Evolutionary conservation across 2,797 vertebrate species (phyloP).

Genomic region (Danio kyathit): DNA sequence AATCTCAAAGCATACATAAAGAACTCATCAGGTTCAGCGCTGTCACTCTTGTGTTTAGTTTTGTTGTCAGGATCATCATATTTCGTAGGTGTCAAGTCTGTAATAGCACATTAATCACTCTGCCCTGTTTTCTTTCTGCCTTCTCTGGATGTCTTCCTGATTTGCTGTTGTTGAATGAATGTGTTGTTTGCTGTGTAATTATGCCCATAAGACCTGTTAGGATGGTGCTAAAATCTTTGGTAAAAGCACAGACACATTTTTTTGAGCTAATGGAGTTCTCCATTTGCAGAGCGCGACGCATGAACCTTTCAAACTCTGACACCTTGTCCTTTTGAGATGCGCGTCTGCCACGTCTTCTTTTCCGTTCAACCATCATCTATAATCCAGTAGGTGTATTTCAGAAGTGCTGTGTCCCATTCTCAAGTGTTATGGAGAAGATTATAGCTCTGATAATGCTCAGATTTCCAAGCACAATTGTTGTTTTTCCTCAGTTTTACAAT

Average conservation of each 20-base stretch:
- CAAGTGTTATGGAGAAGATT: conserved; percentile 22
- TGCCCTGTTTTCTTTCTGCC: background rate
- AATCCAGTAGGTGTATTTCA: conserved; percentile 18
- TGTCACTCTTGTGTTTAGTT: background rate
- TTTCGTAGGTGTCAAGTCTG: conserved; percentile 10
- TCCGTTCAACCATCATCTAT: conserved; percentile 16
- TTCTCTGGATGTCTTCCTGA: conserved; percentile 11
- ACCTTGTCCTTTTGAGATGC: conserved; percentile 18
- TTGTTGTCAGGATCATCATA: conserved; percentile 1
- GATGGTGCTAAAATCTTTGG: conserved; percentile 24
- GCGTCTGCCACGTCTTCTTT: conserved; percentile 5
- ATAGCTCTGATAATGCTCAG: conserved; percentile 16
- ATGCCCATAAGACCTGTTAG: background rate
- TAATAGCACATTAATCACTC: background rate
- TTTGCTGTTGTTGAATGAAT: conserved; percentile 14
- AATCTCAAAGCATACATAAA: conserved; percentile 21
- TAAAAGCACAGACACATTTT: conserved; percentile 37
- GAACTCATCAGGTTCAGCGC: background rate
- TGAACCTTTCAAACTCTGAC: conserved; percentile 44
- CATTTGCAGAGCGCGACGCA: conserved; percentile 18
- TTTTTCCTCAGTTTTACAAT: background rate
- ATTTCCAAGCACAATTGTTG: background rate
- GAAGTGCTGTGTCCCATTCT: conserved; percentile 12
- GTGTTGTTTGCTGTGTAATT: conserved; percentile 35
- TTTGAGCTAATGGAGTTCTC: conserved; percentile 51